phyloP scores from a whole-genome alignment of 2,797 vertebrate species.

The Halcyon chelicuti region DNA sequence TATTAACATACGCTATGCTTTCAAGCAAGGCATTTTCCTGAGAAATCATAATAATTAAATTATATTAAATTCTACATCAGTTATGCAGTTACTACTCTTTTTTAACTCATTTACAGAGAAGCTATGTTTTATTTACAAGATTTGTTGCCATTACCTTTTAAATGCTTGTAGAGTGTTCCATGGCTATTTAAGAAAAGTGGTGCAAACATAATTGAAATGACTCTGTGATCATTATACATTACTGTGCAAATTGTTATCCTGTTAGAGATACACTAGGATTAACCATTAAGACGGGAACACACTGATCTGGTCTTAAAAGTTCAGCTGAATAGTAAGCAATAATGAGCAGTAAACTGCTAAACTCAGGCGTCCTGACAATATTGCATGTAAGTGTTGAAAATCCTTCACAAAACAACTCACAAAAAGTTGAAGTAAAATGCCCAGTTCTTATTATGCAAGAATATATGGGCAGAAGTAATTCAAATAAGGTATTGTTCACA shows the following conservation, averaged over 20 bases:
- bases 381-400: neutral
- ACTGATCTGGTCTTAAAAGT: neutral
- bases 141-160: neutral
- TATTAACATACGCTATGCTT: neutral
- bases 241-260: neutral
- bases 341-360: neutral
- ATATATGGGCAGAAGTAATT: conserved; percentile 35
- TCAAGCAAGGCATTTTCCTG: neutral
- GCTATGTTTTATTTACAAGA: neutral
- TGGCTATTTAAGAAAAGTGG: neutral
- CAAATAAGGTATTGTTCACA: conserved; percentile 26
- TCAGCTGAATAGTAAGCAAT: neutral
- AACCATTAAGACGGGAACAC: neutral
- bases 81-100: neutral
- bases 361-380: neutral
- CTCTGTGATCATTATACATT: neutral
- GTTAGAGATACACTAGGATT: neutral
- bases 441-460: conserved; percentile 3
- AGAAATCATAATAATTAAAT: neutral
- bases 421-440: conserved; percentile 16
- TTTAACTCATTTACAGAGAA: neutral
- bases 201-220: neutral
- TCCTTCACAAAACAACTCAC: neutral
- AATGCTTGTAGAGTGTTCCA: neutral
- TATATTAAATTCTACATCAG: neutral